Evolutionary conservation across 92 coral and sea anemone genomes (phyloP), one percentile per base, ranked within the genome.

Genomic region (Epizoanthus illoricatus): DNA sequence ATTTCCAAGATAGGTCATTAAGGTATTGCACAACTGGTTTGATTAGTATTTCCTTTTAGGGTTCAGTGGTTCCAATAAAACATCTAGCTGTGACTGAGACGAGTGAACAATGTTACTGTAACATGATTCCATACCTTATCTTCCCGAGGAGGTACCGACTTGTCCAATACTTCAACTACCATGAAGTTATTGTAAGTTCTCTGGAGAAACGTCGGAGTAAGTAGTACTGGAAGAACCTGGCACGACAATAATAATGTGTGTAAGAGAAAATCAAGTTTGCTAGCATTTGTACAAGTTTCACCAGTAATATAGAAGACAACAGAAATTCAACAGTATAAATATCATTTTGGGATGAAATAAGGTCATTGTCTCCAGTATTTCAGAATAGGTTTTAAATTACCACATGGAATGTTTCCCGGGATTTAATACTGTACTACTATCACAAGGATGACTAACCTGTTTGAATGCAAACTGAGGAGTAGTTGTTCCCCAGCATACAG

Each of bases 121-220:
- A 69, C 24, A 65, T 20, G 24, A 65, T 20, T 65, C 40, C 28
- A 20, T 41, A 92, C 96, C 94, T 84, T 70, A 71, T 90, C 97
- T 71, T 90, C 97, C 28, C 86, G 88, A 20, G 84, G 71, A 78
- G 91, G 91, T 7, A 86, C 87, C 40, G 90, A 57, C 81, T 94
- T 97, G 79, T 92, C 88, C 92, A 97, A 91, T 59, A 97, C 98
- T 65, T 97, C 99, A 10, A 91, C 71, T 60, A 94, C 89, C 86
- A 97, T 90, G 65, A 93, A 91, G 79, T 97, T 97, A 80, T 97
- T 97, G 69, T 92, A 92, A 65, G 92, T 88, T 87, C 98, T 86
- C 73, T 97, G 94, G 4, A 97, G 98, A 63, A 97, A 90, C 11
- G 94, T 85, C 10, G 99, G 87, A 13, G 98, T 88, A 0, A 97